A percentile compares a stretch with the other conserved stretches of the same genome.
Evolutionary conservation across 1,140 invertebrate genomes (phyloP).

Genomic region (Drosophila tsacasi): DNA sequence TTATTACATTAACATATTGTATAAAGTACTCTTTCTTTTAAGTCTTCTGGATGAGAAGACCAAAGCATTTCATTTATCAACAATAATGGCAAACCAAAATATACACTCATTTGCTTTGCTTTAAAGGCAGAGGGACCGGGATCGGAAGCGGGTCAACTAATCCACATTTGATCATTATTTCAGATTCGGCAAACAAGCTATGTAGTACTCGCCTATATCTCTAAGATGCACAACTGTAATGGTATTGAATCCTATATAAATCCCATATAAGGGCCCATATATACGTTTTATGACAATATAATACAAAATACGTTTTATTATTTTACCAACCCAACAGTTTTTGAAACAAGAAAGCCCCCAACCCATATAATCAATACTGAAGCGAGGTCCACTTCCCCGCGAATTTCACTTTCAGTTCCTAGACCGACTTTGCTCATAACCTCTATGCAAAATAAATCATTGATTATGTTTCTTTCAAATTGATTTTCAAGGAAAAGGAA

Average conservation of each 20-base stretch:
- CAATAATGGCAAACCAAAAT: slow-evolving; percentile 44
- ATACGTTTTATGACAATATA: slow-evolving; percentile 36
- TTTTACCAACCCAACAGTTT: background rate
- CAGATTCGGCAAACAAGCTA: slow-evolving; percentile 26
- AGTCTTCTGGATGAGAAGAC: slow-evolving; percentile 25
- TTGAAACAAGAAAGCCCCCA: background rate
- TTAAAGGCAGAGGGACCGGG: slow-evolving; percentile 28
- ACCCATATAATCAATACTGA: background rate
- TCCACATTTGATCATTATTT: slow-evolving; percentile 28
- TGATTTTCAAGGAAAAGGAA: background rate
- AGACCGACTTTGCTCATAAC: background rate
- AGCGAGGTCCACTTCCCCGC: background rate
- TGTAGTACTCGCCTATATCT: slow-evolving; percentile 28
- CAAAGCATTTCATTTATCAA: slow-evolving; percentile 46
- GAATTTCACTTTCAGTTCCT: too few species aligned
- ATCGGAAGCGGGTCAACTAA: slow-evolving; percentile 22
- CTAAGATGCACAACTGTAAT: slow-evolving; percentile 42
- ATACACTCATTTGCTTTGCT: slow-evolving; percentile 49
- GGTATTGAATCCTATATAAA: slow-evolving; percentile 47
- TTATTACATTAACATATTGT: slow-evolving; percentile 32
- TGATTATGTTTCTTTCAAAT: background rate
- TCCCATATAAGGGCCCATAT: slow-evolving; percentile 36
- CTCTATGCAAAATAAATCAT: background rate
- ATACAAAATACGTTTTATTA: slow-evolving; percentile 32
- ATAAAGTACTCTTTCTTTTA: slow-evolving; percentile 37